These are phyloP conservation scores for Capitulum mitella DNA, from an alignment of 2,888 invertebrate species.

Conservation along the genomic window DNA sequence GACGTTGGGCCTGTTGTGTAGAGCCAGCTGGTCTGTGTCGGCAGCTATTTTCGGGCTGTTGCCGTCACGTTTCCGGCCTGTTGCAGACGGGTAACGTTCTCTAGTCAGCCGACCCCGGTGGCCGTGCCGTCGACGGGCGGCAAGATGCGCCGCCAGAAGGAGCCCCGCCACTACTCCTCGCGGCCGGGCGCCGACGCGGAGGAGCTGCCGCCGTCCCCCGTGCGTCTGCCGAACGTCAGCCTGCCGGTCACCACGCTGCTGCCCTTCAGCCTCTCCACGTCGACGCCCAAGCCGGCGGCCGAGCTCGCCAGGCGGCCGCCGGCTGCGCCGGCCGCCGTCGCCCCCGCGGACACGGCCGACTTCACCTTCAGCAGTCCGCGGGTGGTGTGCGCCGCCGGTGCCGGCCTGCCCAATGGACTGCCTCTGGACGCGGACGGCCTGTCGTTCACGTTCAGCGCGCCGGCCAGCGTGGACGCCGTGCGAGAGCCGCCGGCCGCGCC, in stretches of 20 bases:
- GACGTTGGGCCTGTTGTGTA: too few relatives aligned
- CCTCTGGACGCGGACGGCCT: not conserved
- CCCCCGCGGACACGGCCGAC: not conserved
- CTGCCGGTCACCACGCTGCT: not conserved
- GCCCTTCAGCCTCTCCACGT: not conserved
- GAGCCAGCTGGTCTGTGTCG: too few relatives aligned
- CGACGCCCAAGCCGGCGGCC: not conserved
- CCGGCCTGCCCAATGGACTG: not conserved
- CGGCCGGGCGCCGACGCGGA: not conserved
- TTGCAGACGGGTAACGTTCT: conserved; percentile 14
- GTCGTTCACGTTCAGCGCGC: conserved; percentile 6
- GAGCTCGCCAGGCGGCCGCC: not conserved
- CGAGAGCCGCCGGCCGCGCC: not conserved
- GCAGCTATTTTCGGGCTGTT: too few relatives aligned
- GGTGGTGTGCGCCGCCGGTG: not conserved
- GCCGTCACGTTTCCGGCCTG: too few relatives aligned
- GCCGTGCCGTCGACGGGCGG: not conserved
- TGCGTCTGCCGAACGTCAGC: not conserved
- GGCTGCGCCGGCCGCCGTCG: not conserved
- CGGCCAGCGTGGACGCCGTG: not conserved
- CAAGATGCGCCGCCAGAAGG: conserved; percentile 5
- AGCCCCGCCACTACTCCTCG: conserved; percentile 2
- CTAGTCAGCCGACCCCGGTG: not conserved
- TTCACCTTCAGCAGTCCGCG: not conserved
- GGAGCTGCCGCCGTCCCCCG: not conserved